phyloP scores from a whole-genome alignment of 2,888 invertebrate species.

The Phortica magna region DNA sequence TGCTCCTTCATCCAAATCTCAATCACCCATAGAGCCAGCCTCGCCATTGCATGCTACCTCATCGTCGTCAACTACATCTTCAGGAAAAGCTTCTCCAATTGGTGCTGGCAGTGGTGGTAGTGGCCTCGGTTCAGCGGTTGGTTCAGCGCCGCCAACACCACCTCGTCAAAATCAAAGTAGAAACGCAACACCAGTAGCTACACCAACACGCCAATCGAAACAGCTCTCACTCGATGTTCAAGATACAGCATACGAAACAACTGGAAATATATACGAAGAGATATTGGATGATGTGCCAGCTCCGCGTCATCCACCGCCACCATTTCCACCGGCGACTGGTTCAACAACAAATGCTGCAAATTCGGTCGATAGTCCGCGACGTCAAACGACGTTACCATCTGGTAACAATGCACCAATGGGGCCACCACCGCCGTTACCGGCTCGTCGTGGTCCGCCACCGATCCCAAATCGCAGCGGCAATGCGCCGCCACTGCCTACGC shows the following conservation, averaged over 20 bases:
- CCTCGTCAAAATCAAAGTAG: slow-evolving; percentile 71
- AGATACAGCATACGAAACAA: slow-evolving; percentile 59
- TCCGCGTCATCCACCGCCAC: slow-evolving; percentile 82
- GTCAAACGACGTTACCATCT: slow-evolving; percentile 46
- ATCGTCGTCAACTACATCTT: slow-evolving; percentile 60
- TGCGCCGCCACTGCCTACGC: slow-evolving; percentile 76
- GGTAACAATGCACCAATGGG: slow-evolving; percentile 78
- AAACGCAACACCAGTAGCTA: slow-evolving; percentile 68
- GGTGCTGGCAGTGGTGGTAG: slow-evolving; percentile 41
- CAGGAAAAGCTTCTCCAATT: slow-evolving; percentile 68
- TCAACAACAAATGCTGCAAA: slow-evolving; percentile 76
- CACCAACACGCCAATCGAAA: slow-evolving; percentile 68
- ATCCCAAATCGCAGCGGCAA: slow-evolving; percentile 77
- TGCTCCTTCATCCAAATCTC: slow-evolving; percentile 68
- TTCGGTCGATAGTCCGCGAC: slow-evolving; percentile 52
- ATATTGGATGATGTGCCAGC: slow-evolving; percentile 80
- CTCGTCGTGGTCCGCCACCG: slow-evolving; percentile 78
- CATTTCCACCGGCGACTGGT: slow-evolving; percentile 78
- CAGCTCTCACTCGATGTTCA: slow-evolving; percentile 62
- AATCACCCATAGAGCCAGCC: slow-evolving; percentile 67
- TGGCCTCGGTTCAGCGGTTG: slow-evolving; percentile 35
- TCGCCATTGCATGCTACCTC: slow-evolving; percentile 59
- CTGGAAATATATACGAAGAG: slow-evolving; percentile 80
- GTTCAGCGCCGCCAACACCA: slow-evolving; percentile 68
- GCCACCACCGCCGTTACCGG: slow-evolving; percentile 81